A percentile compares a stretch with the other conserved stretches of the same genome.
These are phyloP conservation scores for Hippocampus guttulatus DNA, from an alignment of 2,113 vertebrate genomes.

Conservation along the genomic window DNA sequence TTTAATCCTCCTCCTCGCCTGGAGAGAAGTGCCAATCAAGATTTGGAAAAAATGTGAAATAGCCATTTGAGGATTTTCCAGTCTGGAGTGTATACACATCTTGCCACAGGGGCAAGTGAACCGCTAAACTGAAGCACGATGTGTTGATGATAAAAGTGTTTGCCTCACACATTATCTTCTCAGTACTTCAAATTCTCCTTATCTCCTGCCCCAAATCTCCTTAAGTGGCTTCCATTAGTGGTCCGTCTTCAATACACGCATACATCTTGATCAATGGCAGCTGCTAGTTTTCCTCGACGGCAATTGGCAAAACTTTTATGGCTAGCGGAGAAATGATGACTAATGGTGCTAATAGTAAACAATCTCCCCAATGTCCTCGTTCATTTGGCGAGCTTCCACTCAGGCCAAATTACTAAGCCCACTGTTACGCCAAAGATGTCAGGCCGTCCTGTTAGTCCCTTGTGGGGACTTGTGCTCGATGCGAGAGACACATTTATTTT, in stretches of 20 bases:
- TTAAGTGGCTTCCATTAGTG: slow-evolving; percentile 8
- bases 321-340: slow-evolving; percentile 30
- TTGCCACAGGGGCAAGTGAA: not conserved
- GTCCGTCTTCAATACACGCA: slow-evolving; percentile 14
- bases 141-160: not conserved
- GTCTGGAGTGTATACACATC: not conserved
- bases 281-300: slow-evolving; percentile 41
- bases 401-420: slow-evolving; percentile 39
- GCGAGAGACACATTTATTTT: slow-evolving; percentile 22
- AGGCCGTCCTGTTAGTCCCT: not conserved
- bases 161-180: not conserved
- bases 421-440: slow-evolving; percentile 17
- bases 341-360: slow-evolving; percentile 39
- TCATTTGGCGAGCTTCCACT: slow-evolving; percentile 46
- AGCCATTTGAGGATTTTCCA: not conserved
- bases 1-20: not conserved
- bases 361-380: slow-evolving; percentile 52
- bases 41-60: not conserved
- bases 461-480: not conserved
- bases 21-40: not conserved
- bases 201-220: slow-evolving; percentile 12
- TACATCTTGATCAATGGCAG: slow-evolving; percentile 42
- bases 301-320: slow-evolving; percentile 29
- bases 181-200: not conserved
- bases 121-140: not conserved